Evolutionary conservation across 2,113 vertebrate genomes (phyloP).

Genomic region (Austrofundulus limnaeus): DNA sequence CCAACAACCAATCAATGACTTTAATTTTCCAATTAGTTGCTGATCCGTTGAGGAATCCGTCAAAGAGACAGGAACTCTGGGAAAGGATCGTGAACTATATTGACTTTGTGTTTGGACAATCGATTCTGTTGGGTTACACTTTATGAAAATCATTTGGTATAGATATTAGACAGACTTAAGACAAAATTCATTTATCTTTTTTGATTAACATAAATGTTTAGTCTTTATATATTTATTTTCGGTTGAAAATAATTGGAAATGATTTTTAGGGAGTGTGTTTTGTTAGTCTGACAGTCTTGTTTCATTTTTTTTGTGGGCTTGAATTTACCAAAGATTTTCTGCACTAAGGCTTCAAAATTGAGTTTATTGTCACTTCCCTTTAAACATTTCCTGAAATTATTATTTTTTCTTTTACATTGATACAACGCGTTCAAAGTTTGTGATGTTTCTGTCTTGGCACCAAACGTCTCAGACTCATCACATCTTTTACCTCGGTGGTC

Average conservation of each 20-base stretch:
- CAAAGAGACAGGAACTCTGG: slow-evolving; percentile 26
- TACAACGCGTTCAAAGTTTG: not conserved
- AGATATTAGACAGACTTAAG: slow-evolving; percentile 28
- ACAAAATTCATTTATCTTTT: not conserved
- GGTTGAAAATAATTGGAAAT: not conserved
- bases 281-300: not conserved
- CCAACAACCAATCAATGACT: slow-evolving; percentile 58
- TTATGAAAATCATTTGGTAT: slow-evolving; percentile 9
- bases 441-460: not conserved
- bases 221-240: not conserved
- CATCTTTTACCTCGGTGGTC: not conserved
- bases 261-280: too few relatives aligned
- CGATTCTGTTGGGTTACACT: slow-evolving; percentile 25
- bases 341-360: not conserved
- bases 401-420: not conserved
- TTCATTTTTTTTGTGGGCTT: not conserved
- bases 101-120: slow-evolving; percentile 52
- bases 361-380: not conserved
- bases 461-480: not conserved
- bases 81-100: slow-evolving; percentile 42
- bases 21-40: slow-evolving; percentile 71
- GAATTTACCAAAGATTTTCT: not conserved
- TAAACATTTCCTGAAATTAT: not conserved
- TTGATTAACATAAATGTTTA: not conserved
- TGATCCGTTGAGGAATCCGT: slow-evolving; percentile 50